These are phyloP conservation scores for Drosophila leonis DNA, from an alignment of 2,888 invertebrate species.

Conservation along the genomic window DNA sequence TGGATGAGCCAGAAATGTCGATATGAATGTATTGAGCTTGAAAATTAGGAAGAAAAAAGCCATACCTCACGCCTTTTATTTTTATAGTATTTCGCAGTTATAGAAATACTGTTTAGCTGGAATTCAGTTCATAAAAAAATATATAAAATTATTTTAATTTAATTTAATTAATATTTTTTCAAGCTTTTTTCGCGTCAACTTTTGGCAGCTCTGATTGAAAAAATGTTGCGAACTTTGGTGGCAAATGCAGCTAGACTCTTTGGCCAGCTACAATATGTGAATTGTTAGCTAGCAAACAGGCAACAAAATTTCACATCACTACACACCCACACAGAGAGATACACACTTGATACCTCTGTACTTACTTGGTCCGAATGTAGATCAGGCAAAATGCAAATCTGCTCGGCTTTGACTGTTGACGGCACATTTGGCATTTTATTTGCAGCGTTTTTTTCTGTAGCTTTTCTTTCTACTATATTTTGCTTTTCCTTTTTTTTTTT, in stretches of 20 bases:
- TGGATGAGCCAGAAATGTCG: background rate
- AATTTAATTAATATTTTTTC: background rate
- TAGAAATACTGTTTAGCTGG: background rate
- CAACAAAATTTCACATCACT: slow-evolving; percentile 20
- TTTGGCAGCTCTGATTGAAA: slow-evolving; percentile 36
- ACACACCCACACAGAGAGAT: background rate
- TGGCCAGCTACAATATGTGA: slow-evolving; percentile 40
- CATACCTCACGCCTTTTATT: too few relatives aligned
- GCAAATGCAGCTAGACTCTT: slow-evolving; percentile 17
- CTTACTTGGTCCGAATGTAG: slow-evolving; percentile 46
- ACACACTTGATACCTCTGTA: background rate
- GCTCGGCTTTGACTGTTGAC: slow-evolving; percentile 68
- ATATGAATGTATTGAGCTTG: background rate
- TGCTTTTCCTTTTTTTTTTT: slow-evolving; percentile 1
- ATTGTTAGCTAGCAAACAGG: slow-evolving; percentile 35
- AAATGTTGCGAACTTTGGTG: slow-evolving; percentile 15
- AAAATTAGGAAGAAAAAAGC: background rate
- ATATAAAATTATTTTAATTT: background rate
- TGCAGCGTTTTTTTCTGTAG: slow-evolving; percentile 1
- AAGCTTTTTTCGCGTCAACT: background rate
- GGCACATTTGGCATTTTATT: slow-evolving; percentile 64
- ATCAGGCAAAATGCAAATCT: slow-evolving; percentile 77
- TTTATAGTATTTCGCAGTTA: background rate
- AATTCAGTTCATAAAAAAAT: background rate
- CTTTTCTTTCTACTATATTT: background rate